A percentile compares a stretch with the other conserved stretches of the same genome.
Evolutionary conservation across 2,888 invertebrate genomes (phyloP).

Genomic region (Idaea straminata): DNA sequence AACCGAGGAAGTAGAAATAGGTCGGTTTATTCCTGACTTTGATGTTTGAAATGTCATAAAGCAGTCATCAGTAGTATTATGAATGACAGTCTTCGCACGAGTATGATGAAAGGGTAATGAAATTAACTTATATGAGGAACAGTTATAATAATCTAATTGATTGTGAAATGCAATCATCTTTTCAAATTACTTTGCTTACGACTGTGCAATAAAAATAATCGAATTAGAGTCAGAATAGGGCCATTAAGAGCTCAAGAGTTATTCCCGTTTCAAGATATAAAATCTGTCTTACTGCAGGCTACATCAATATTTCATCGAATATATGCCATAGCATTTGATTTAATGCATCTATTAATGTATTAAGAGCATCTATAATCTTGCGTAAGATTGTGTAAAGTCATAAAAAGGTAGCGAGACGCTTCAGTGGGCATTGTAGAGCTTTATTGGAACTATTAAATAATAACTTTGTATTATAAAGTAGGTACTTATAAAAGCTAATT

Average conservation of each 20-base stretch:
- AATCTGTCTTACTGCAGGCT: background rate
- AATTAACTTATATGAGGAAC: background rate
- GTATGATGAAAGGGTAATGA: background rate
- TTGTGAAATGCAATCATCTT: background rate
- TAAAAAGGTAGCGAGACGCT: constrained; percentile 35
- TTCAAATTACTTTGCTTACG: background rate
- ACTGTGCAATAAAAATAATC: background rate
- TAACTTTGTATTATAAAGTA: background rate
- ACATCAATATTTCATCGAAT: background rate
- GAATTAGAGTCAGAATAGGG: background rate
- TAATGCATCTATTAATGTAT: constrained; percentile 30
- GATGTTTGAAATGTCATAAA: background rate
- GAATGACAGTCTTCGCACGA: background rate
- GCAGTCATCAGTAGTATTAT: background rate
- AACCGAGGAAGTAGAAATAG: background rate
- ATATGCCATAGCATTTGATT: constrained; percentile 26
- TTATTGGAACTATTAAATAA: background rate
- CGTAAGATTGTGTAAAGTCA: constrained; percentile 41
- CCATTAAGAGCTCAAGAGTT: background rate
- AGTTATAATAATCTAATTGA: background rate
- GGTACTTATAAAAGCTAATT: background rate
- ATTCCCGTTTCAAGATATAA: background rate
- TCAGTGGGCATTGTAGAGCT: constrained; percentile 2
- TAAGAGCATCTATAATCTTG: constrained; percentile 36
- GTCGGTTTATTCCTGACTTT: background rate